A percentile compares a stretch with the other conserved stretches of the same genome.
Conservation (phyloP, 2,888 invertebrate genomes). For the Plebejus argus region DNA sequence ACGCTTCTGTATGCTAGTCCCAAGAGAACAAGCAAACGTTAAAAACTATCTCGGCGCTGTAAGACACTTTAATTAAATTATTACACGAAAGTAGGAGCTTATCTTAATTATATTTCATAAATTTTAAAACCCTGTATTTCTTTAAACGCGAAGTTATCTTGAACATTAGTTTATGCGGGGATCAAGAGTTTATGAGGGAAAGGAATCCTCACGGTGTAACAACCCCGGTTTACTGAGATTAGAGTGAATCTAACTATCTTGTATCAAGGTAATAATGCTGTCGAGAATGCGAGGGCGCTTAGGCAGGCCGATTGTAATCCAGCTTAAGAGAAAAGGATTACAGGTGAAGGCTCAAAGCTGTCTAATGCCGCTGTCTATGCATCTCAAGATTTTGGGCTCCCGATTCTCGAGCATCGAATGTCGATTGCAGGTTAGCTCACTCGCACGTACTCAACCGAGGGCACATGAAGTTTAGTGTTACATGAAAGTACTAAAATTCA, state of each 20-base stretch:
- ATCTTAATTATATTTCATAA: conserved; percentile 29
- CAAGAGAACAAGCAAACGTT: not conserved
- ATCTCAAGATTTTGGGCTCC: not conserved
- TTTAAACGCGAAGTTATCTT: conserved; percentile 35
- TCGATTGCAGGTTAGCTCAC: no score
- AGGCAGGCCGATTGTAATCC: conserved; percentile 66
- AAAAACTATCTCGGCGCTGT: conserved; percentile 24
- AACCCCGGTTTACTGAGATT: conserved; percentile 46
- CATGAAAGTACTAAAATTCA: no score
- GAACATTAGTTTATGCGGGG: conserved; percentile 34
- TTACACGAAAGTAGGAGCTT: conserved; percentile 18
- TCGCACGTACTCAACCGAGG: no score
- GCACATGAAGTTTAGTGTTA: no score
- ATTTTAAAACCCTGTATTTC: conserved; percentile 9
- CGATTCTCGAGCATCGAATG: not conserved
- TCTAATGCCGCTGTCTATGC: conserved; percentile 55
- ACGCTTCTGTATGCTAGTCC: not conserved
- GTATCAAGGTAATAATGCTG: conserved; percentile 59
- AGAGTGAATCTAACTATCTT: conserved; percentile 59
- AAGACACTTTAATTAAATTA: conserved; percentile 24
- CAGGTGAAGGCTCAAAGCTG: conserved; percentile 54
- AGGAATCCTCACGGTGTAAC: conserved; percentile 43
- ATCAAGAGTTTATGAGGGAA: not conserved
- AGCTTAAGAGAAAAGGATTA: conserved; percentile 70
- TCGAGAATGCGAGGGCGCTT: conserved; percentile 64